Conservation (phyloP, 2,888 invertebrate genomes). For the Germaria angustata region DNA sequence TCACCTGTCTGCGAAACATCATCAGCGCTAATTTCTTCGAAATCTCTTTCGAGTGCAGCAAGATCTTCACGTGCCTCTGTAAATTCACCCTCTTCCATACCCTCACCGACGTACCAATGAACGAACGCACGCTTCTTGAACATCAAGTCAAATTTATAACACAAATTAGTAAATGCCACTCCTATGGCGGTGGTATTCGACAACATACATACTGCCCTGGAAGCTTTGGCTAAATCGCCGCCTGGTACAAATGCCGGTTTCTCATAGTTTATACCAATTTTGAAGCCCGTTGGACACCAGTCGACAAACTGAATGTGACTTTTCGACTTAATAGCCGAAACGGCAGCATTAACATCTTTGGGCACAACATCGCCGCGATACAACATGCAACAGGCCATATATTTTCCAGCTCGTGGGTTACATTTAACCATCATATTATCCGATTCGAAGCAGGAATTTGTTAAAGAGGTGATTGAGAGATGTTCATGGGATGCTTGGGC, state of each 20-base stretch:
- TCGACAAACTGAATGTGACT: constrained; percentile 93
- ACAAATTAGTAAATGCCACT: constrained; percentile 93
- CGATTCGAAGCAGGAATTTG: constrained; percentile 93
- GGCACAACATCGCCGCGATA: constrained; percentile 95
- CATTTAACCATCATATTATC: constrained; percentile 94
- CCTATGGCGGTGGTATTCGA: constrained; percentile 95
- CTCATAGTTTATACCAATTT: constrained; percentile 92
- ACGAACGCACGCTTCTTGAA: constrained; percentile 87
- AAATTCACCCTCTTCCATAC: constrained; percentile 80
- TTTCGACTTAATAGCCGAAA: constrained; percentile 88
- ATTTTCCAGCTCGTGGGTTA: constrained; percentile 90
- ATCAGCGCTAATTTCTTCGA: constrained; percentile 78
- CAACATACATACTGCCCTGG: constrained; percentile 93
- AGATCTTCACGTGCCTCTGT: constrained; percentile 79
- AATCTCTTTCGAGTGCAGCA: constrained; percentile 77
- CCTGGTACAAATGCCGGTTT: constrained; percentile 89
- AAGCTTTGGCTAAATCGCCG: constrained; percentile 89
- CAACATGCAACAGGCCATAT: constrained; percentile 93
- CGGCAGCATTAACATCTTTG: constrained; percentile 92
- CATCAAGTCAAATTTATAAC: constrained; percentile 95
- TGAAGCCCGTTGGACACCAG: constrained; percentile 96
- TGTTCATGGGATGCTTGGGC: constrained; percentile 75
- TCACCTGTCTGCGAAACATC: constrained; percentile 71
- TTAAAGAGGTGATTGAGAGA: constrained; percentile 86
- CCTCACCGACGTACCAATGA: constrained; percentile 88